A percentile compares a stretch with the other conserved stretches of the same genome.
These are phyloP conservation scores for Dryomyza anilis DNA, from an alignment of 2,888 invertebrate genomes.

Conservation along the genomic window DNA sequence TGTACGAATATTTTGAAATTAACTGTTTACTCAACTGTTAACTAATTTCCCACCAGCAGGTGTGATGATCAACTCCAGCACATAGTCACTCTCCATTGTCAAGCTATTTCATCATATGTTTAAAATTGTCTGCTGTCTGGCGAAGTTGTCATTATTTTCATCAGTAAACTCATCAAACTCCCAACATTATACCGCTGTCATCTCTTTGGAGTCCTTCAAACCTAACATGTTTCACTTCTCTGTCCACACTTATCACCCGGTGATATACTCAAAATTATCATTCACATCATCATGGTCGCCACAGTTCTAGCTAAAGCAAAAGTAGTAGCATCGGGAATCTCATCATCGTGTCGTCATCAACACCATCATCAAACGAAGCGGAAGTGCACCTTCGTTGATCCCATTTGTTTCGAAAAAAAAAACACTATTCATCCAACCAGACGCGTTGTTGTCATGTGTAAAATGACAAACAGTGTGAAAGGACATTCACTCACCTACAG, in stretches of 20 bases:
- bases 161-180: too few relatives aligned
- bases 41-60: too few relatives aligned
- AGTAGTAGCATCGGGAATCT: not conserved
- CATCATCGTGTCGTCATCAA: slow-evolving; percentile 8
- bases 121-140: too few relatives aligned
- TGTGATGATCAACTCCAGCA: too few relatives aligned
- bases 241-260: not conserved
- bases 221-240: not conserved
- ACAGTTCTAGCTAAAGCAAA: not conserved
- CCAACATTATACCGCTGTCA: too few relatives aligned
- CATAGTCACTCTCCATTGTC: too few relatives aligned
- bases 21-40: too few relatives aligned
- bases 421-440: not conserved
- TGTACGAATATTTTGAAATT: too few relatives aligned
- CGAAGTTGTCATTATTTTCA: too few relatives aligned
- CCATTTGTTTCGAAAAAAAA: slow-evolving; percentile 6
- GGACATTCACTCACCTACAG: not conserved
- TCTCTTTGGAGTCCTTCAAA: too few relatives aligned
- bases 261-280: not conserved
- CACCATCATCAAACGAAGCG: slow-evolving; percentile 6
- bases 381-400: slow-evolving; percentile 15
- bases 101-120: too few relatives aligned
- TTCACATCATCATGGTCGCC: not conserved
- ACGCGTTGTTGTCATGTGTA: not conserved
- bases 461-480: slow-evolving; percentile 2